These are phyloP conservation scores for Orius laevigatus DNA, from an alignment of 1,140 invertebrate species.

Conservation along the genomic window DNA sequence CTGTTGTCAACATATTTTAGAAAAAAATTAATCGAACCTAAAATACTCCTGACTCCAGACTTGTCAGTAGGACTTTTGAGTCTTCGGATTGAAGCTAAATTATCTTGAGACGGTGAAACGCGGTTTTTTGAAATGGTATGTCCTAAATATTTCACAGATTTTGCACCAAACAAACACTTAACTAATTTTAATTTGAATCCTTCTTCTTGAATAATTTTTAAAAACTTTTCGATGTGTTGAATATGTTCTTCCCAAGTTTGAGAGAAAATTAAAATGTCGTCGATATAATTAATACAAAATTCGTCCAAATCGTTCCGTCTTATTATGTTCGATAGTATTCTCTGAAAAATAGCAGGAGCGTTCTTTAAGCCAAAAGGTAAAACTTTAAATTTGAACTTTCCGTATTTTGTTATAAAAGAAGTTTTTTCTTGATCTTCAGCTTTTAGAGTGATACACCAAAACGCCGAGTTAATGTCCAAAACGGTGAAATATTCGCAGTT, in stretches of 20 bases:
- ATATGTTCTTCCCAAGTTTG: conserved; percentile 20
- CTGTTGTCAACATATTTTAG: conserved; percentile 22
- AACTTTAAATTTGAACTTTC: conserved; percentile 17
- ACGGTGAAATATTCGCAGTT: conserved; percentile 17
- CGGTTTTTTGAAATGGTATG: conserved; percentile 20
- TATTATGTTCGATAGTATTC: conserved; percentile 25
- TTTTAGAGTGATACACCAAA: conserved; percentile 20
- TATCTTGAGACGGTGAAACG: conserved; percentile 19
- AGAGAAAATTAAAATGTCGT: conserved; percentile 21
- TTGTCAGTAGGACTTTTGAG: conserved; percentile 16
- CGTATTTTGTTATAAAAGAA: conserved; percentile 19
- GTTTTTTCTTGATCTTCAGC: conserved; percentile 20
- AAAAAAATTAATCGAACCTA: conserved; percentile 20
- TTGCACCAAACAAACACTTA: conserved; percentile 24
- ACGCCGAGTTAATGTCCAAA: conserved; percentile 21
- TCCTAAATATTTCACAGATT: conserved; percentile 22
- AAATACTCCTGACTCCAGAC: conserved; percentile 18
- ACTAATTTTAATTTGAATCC: conserved; percentile 24
- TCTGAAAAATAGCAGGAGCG: conserved; percentile 25
- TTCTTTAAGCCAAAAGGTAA: conserved; percentile 19
- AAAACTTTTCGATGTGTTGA: conserved; percentile 13
- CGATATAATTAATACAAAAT: conserved; percentile 30
- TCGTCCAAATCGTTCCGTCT: conserved; percentile 28
- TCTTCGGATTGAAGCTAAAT: conserved; percentile 20
- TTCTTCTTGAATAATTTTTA: conserved; percentile 19